Base-by-base conservation (phyloP, 1,140 invertebrate species). In the Solenopsis invicta region DNA sequence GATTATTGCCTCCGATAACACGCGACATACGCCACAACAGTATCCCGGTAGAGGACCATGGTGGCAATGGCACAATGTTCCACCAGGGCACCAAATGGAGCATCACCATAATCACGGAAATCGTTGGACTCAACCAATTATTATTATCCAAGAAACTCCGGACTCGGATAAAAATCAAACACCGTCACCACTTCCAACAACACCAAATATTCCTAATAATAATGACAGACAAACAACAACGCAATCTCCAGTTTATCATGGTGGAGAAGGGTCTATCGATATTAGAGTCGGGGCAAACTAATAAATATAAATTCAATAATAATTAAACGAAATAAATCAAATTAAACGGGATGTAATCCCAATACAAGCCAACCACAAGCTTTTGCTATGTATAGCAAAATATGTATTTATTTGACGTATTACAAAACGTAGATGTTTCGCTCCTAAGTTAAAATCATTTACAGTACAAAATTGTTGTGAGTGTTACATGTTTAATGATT, bases 181-280 rank as follows among this genome's bases (percentile, higher is more conserved):
- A 29, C 37, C 77, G 16, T 9, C 6, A 5, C 18, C 52, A 34
- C 2, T 56, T 16, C 24, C 69, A 2, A 29, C 13, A 50, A 61
- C 24, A 59, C 0, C 77, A 10, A 4, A 24, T 37, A 80, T 5
- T 69, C 45, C 29, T 75, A 59, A 75, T n/a, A 75, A 54, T 37
- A 29, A 50, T 10, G 18, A 78, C 12, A 10, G n/a, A 21, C 52
- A 61, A 61, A n/a, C 52, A 4, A 16, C 41, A 41, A 41, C 41
- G 8, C 41, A 82, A 18, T n/a, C 52, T 8, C 80, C 80, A 8
- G 12, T n/a, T 48, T 75, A 61, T 75, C 24, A 84, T 13, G 69
- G 69, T 8, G 80, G 80, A 61, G 80, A 84, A 75, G 80, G 80
- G 18, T 12, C 6, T 8, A 84, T 84, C 18, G 69, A 84, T 21